A percentile compares a stretch with the other conserved stretches of the same genome.
Evolutionary conservation across 2,113 vertebrate species (phyloP).

Genomic region (Talpa occidentalis): DNA sequence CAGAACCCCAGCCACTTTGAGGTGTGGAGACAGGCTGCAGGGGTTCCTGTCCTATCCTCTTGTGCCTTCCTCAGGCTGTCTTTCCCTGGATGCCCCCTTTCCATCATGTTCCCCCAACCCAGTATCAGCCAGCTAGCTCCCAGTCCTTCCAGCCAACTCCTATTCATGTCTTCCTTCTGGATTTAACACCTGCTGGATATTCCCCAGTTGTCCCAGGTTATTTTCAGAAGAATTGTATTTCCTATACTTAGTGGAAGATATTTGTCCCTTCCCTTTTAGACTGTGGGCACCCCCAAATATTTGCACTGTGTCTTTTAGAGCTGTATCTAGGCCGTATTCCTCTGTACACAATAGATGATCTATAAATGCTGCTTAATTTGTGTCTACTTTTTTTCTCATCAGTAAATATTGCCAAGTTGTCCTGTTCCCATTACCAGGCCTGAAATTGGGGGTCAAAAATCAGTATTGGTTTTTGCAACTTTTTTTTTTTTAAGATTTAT

Average conservation of each 20-base stretch:
- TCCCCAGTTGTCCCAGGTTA: background rate
- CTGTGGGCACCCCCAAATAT: background rate
- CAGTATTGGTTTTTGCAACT: too few species aligned
- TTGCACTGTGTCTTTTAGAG: background rate
- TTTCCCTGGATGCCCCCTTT: background rate
- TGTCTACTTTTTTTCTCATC: background rate
- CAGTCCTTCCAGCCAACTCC: too few species aligned
- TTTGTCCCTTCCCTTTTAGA: background rate
- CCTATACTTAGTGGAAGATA: background rate
- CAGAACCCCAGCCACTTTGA: too few species aligned
- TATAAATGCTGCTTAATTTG: background rate
- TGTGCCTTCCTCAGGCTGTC: background rate
- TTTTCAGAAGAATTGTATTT: background rate
- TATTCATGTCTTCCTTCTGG: background rate
- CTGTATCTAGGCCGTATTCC: background rate
- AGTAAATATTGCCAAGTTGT: background rate
- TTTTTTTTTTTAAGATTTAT: too few species aligned
- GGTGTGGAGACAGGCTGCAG: rapidly evolving
- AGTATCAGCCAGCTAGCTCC: too few species aligned
- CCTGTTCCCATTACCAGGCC: background rate
- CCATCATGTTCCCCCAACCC: background rate
- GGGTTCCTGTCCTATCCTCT: background rate
- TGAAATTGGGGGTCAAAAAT: background rate
- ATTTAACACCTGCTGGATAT: background rate
- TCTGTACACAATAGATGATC: background rate